Percentiles rank a stretch among this genome's conserved stretches.
phyloP scores from a whole-genome alignment of 1,140 invertebrate species.

The Arion vulgaris region DNA sequence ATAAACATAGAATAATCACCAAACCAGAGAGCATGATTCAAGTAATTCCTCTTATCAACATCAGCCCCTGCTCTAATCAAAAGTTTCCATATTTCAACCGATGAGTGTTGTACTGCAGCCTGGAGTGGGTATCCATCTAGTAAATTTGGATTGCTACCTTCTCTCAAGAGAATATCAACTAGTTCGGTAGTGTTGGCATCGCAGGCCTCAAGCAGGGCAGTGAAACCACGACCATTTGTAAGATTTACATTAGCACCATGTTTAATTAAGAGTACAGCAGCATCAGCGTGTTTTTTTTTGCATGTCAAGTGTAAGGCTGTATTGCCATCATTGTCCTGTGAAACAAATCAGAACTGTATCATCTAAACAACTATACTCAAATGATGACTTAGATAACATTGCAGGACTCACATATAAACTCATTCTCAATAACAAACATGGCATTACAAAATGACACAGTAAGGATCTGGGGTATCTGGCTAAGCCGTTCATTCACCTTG shows the following conservation, averaged over 20 bases:
- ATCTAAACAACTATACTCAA: too few species aligned
- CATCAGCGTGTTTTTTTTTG: conserved; percentile 37
- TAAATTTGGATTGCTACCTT: conserved; percentile 36
- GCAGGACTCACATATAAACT: too few species aligned
- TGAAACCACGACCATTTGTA: conserved; percentile 38
- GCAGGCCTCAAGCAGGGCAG: conserved; percentile 43
- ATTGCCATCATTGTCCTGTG: conserved; percentile 41
- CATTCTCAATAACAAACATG: too few species aligned
- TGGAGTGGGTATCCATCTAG: conserved; percentile 37
- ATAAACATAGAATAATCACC: conserved; percentile 38
- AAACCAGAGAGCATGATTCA: conserved; percentile 37
- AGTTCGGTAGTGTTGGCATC: conserved; percentile 27
- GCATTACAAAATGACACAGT: too few species aligned
- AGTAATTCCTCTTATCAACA: conserved; percentile 20
- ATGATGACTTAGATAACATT: too few species aligned
- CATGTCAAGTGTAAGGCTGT: conserved; percentile 46
- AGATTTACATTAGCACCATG: conserved; percentile 36
- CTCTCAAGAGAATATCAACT: conserved; percentile 40
- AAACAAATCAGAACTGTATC: conserved; percentile 11
- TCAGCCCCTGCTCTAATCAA: conserved; percentile 37
- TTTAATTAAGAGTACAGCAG: conserved; percentile 32
- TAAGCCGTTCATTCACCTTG: too few species aligned
- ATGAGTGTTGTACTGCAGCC: conserved; percentile 17
- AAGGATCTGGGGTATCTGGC: too few species aligned
- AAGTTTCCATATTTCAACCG: conserved; percentile 29